Base-by-base conservation (phyloP, 2,113 vertebrate genomes). In the Thomomys bottae region DNA sequence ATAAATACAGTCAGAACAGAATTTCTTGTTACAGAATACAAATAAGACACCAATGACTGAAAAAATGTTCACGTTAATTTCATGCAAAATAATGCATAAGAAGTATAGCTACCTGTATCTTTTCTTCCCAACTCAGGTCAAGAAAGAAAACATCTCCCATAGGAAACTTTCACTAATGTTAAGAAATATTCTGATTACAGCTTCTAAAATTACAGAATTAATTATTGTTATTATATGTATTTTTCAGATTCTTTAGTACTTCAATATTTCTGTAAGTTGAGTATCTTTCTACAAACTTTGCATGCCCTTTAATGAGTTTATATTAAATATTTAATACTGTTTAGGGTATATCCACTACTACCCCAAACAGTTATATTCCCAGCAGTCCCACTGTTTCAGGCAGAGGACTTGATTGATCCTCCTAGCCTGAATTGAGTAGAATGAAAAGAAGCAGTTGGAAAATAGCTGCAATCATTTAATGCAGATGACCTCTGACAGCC, bases 391-490 rank as follows among this genome's bases (percentile, higher is more conserved):
- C 98, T 98, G 97, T 98, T 98, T 97, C 97, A 98, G 98, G 97
- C 98, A 98, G 97, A 98, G 97, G 97, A 97, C 97, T 98, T 98
- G 98, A 98, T 98, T 98, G 98, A 98, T 98, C 98, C 98, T 98
- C 97, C 97, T 97, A 97, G 97, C 96, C 98, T 98, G 97, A 98
- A 98, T 98, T 98, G 98, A 98, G 98, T 97, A 97, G 98, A 98
- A 98, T 98, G 98, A 98, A 99, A 98, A 99, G 98, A 98, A 98
- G 97, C 98, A 98, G 98, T 98, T 97, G 98, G 98, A 98, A 98
- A 98, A 98, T 98, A 98, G 98, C 98, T 97, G 98, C 98, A 98
- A 98, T 98, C 98, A 98, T 98, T 98, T 98, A 98, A 98, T 98
- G 98, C 98, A 98, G 98, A 98, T 98, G 98, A 98, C 98, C 98